phyloP scores from a whole-genome alignment of 1,140 invertebrate species.

The Drosophila baimaii region DNA sequence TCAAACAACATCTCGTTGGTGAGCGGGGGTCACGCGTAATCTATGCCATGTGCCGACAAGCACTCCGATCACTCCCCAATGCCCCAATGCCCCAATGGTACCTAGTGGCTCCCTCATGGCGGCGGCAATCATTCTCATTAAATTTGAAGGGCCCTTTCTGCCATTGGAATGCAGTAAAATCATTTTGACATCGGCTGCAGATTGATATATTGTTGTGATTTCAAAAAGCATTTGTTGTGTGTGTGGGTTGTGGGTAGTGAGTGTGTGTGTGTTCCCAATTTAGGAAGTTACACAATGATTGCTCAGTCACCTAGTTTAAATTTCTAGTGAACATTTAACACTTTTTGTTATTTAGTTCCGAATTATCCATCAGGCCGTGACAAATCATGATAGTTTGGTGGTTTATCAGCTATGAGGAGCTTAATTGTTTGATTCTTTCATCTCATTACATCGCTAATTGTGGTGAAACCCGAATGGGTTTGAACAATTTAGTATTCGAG shows the following conservation, averaged over 20 bases:
- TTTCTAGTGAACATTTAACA: slow-evolving; percentile 20
- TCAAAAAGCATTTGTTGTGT: neutral
- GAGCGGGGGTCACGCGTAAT: slow-evolving; percentile 26
- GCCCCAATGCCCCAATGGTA: slow-evolving; percentile 7
- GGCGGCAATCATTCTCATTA: slow-evolving; percentile 15
- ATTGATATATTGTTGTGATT: slow-evolving; percentile 19
- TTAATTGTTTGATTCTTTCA: slow-evolving; percentile 14
- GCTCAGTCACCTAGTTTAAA: slow-evolving; percentile 8
- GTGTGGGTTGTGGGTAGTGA: neutral
- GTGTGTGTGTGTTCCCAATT: neutral
- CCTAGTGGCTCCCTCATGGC: slow-evolving; percentile 9
- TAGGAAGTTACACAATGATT: slow-evolving; percentile 9
- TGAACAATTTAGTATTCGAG: neutral
- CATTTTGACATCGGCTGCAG: slow-evolving; percentile 7
- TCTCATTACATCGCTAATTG: slow-evolving; percentile 6
- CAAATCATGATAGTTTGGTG: slow-evolving; percentile 16
- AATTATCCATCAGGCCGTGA: slow-evolving; percentile 10
- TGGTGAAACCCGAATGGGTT: neutral
- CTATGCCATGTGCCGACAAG: slow-evolving; percentile 34
- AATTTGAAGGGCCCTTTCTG: slow-evolving; percentile 7
- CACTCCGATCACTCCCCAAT: slow-evolving; percentile 33
- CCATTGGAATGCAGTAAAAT: slow-evolving; percentile 13
- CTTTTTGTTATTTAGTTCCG: neutral
- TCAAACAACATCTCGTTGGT: slow-evolving; percentile 4
- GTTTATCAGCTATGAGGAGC: slow-evolving; percentile 1